Evolutionary conservation across 2,797 vertebrate genomes (phyloP), one percentile per base, ranked within the genome.

Genomic region (Chaunax sp.): DNA sequence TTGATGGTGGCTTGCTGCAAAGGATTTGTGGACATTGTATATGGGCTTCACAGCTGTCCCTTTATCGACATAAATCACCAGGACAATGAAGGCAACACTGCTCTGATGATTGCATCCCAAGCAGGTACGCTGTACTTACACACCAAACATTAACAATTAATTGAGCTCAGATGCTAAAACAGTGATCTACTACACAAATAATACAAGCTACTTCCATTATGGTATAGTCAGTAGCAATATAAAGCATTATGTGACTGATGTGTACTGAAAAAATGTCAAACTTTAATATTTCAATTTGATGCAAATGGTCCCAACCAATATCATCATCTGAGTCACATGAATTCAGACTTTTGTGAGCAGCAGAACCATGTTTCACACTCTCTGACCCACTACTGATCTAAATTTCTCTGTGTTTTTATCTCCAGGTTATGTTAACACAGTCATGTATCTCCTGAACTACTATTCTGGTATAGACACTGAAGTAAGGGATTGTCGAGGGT

Each of bases 51-150:
- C 64, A 69, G 52, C 74, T 98, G 96, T 78, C 94, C 95, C 41
- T 93, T 90, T 73, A 47, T 97, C 12, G 92, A 96, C 6, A 84
- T 96, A 83, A 97, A 97, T 79, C 95, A 95, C 51, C 95, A 96
- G 89, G 96, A 98, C 92, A 96, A 95, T 6, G 96, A 97, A 0
- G 96, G 96, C 2, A 95, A 97, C 92, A 97, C 96, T 0, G 96
- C 95, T 10, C 93, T 97, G 54, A 96, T 97, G 95, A 93, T 96
- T 47, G 96, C 97, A 16, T 93, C 95, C 10, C 96, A 97, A 87
- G 96, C 96, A 92, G 97, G 91, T 83, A 45, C 56, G 70, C 53
- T 13, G 0, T 4, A 47, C 25, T 12, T 20, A 35, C 3, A 49
- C 44, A 74, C 8, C 40, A 41, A 44, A 61, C 28, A 60, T 12